Percentiles rank a stretch among this genome's conserved stretches.
These are phyloP conservation scores for Solen grandis DNA, from an alignment of 1,140 invertebrate genomes.

Conservation along the genomic window DNA sequence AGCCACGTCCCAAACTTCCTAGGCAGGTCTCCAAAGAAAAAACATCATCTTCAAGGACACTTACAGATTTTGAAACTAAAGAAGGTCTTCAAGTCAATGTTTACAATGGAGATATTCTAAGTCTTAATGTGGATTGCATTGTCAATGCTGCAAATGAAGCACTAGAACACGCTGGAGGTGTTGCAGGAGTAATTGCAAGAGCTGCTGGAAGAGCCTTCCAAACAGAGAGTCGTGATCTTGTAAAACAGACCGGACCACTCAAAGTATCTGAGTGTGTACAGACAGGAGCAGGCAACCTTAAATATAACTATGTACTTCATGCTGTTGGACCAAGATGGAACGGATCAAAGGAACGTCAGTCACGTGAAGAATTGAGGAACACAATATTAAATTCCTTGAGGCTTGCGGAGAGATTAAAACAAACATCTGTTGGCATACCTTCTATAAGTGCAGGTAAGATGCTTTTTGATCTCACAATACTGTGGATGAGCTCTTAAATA, in stretches of 20 bases:
- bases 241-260: slow-evolving; percentile 43
- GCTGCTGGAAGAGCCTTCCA: slow-evolving; percentile 55
- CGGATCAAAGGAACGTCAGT: no score
- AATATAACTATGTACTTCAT: slow-evolving; percentile 61
- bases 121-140: slow-evolving; percentile 91
- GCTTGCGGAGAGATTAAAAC: no score
- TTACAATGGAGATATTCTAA: slow-evolving; percentile 89
- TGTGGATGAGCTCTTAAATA: no score
- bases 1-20: not conserved
- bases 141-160: slow-evolving; percentile 93
- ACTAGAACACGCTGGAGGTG: slow-evolving; percentile 89
- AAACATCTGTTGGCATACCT: no score
- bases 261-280: slow-evolving; percentile 42
- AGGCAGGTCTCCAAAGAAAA: not conserved
- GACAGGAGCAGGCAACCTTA: slow-evolving; percentile 60
- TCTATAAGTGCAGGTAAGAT: no score
- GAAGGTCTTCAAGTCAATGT: slow-evolving; percentile 55
- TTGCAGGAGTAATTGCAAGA: slow-evolving; percentile 89
- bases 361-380: no score
- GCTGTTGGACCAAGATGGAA: slow-evolving; percentile 66
- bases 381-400: no score
- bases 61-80: slow-evolving; percentile 5
- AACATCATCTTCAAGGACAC: not conserved
- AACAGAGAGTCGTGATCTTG: slow-evolving; percentile 53
- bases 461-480: no score